These are phyloP conservation scores for Psittacula derbiana DNA, from an alignment of 2,797 vertebrate species.

Conservation along the genomic window DNA sequence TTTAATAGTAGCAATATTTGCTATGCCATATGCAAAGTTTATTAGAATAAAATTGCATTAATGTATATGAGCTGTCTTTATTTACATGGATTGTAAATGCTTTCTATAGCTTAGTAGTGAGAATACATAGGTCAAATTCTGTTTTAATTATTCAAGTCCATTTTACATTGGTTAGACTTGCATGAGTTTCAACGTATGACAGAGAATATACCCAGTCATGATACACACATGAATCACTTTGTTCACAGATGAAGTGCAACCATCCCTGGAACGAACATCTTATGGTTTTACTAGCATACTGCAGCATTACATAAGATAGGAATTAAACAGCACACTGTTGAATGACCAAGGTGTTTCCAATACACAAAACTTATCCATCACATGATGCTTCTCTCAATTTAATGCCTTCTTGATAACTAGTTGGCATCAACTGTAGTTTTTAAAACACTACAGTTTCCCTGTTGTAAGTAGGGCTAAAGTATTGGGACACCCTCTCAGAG, in stretches of 20 bases:
- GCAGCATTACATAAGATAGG: neutral
- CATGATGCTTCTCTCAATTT: accelerated
- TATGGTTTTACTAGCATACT: neutral
- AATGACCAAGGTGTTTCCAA: neutral
- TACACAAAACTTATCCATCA: neutral
- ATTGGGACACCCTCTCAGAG: accelerated
- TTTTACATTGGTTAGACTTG: neutral
- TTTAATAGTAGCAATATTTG: conserved; percentile 49
- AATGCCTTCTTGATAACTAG: neutral
- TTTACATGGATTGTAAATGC: neutral
- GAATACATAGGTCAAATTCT: neutral
- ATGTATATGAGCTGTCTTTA: neutral
- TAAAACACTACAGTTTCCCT: neutral
- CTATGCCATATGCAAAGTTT: neutral
- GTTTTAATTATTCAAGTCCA: neutral
- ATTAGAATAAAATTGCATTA: neutral
- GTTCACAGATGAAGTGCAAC: neutral
- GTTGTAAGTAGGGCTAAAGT: neutral
- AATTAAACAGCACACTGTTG: neutral
- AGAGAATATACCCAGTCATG: neutral
- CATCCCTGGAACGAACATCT: neutral
- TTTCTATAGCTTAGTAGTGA: neutral
- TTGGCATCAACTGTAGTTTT: neutral
- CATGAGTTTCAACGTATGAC: neutral
- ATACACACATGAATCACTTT: neutral